Evolutionary conservation across 2,113 vertebrate genomes (phyloP).

Genomic region (Taxidea taxus): DNA sequence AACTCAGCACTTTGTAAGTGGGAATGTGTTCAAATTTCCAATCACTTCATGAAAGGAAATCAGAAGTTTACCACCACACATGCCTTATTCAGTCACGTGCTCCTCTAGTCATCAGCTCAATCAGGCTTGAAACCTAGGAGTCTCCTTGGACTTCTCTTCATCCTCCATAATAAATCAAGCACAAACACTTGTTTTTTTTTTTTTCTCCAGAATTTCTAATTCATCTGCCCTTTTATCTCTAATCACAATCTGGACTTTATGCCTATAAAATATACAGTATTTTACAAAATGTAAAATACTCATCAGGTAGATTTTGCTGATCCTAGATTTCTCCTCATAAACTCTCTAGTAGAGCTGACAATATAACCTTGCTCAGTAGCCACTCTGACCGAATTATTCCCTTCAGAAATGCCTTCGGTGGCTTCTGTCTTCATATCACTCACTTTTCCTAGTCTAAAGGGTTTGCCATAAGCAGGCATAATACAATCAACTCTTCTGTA

Average conservation of each 20-base stretch:
- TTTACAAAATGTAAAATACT: neutral
- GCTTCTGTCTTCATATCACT: neutral
- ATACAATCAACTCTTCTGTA: neutral
- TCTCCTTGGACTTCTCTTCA: neutral
- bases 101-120: neutral
- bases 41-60: neutral
- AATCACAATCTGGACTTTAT: neutral
- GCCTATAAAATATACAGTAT: no score
- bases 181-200: neutral
- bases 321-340: neutral
- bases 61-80: neutral
- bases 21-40: neutral
- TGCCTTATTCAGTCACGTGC: neutral
- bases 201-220: neutral
- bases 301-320: neutral
- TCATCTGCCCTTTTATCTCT: neutral
- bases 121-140: neutral
- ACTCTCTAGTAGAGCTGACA: neutral
- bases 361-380: neutral
- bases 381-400: neutral
- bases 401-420: neutral
- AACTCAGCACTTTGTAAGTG: neutral
- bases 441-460: neutral
- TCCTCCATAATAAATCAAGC: neutral
- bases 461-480: neutral